Percentiles rank a stretch among this genome's conserved stretches.
Evolutionary conservation across 2,888 invertebrate genomes (phyloP).

Genomic region (Cataglyphis livida): DNA sequence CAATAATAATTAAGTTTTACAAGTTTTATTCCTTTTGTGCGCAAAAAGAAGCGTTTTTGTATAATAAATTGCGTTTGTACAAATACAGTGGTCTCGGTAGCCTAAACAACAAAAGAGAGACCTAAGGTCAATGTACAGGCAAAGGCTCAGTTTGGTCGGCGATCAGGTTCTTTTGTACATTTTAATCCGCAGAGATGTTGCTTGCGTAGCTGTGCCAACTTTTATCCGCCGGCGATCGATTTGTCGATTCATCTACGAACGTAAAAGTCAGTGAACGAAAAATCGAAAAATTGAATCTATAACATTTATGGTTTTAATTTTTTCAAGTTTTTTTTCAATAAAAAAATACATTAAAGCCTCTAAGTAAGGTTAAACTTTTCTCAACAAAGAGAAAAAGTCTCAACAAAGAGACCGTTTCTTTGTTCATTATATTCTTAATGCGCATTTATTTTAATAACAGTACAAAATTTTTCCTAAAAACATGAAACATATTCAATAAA

Average conservation of each 20-base stretch:
- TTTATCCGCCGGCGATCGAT: constrained; percentile 66
- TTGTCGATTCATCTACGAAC: constrained; percentile 58
- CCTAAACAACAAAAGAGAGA: constrained; percentile 18
- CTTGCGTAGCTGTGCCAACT: constrained; percentile 80
- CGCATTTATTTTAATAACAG: neutral
- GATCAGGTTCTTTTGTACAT: constrained; percentile 61
- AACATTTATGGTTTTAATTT: neutral
- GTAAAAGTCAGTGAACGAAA: neutral
- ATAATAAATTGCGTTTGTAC: constrained; percentile 24
- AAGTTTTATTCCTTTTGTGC: neutral
- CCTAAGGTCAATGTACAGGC: constrained; percentile 42
- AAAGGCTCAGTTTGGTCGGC: constrained; percentile 44
- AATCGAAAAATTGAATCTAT: neutral
- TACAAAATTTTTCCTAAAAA: neutral
- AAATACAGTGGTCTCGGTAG: constrained; percentile 17
- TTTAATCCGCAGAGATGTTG: constrained; percentile 71
- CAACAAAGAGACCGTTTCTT: neutral
- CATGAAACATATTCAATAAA: neutral
- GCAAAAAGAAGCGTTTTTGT: neutral
- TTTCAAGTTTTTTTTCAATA: neutral
- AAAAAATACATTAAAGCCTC: neutral
- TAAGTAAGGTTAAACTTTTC: neutral
- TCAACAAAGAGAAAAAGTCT: too few species aligned
- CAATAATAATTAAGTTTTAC: neutral
- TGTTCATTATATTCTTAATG: neutral